Percentiles rank a stretch among this genome's conserved stretches.
These are phyloP conservation scores for Henricia sp. DNA, from an alignment of 53 echinoderm and acorn worm species.

Conservation along the genomic window DNA sequence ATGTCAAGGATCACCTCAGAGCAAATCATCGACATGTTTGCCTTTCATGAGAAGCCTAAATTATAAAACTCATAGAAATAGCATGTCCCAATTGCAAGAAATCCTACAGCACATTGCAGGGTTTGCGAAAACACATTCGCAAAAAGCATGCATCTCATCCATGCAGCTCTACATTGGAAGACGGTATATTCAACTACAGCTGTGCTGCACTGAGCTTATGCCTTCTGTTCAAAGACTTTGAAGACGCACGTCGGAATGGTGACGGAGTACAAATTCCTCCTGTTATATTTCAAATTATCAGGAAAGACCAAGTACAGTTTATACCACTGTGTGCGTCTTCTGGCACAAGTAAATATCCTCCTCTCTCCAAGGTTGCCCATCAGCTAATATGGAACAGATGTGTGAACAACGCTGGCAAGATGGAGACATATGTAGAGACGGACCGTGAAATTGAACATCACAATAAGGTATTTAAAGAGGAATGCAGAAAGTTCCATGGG, in stretches of 20 bases:
- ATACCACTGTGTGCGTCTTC: conserved; percentile 55
- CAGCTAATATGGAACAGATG: conserved; percentile 72
- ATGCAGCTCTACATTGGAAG: conserved; percentile 36
- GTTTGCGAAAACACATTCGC: conserved; percentile 15
- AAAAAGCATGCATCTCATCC: conserved; percentile 16
- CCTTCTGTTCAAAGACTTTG: conserved; percentile 52
- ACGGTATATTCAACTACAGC: conserved; percentile 62
- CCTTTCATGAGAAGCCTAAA: conserved; percentile 44
- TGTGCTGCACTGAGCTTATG: conserved; percentile 67
- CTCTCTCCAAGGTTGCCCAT: conserved; percentile 67
- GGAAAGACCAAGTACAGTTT: conserved; percentile 69
- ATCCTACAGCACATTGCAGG: conserved; percentile 1
- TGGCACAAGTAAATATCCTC: conserved; percentile 60
- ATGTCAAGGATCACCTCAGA: conserved; percentile 9
- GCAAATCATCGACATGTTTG: conserved; percentile 40
- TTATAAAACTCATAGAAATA: not conserved
- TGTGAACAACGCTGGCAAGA: conserved; percentile 56
- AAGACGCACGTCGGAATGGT: conserved; percentile 60
- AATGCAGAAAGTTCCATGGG: conserved; percentile 49
- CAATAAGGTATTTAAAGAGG: conserved; percentile 70
- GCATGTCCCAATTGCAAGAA: conserved; percentile 36
- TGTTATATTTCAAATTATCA: conserved; percentile 64
- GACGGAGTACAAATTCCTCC: conserved; percentile 70
- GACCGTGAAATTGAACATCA: too few species aligned
- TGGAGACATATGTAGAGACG: too few species aligned